Evolutionary conservation across 2,113 vertebrate species (phyloP).

Genomic region (Gymnorhina tibicen): DNA sequence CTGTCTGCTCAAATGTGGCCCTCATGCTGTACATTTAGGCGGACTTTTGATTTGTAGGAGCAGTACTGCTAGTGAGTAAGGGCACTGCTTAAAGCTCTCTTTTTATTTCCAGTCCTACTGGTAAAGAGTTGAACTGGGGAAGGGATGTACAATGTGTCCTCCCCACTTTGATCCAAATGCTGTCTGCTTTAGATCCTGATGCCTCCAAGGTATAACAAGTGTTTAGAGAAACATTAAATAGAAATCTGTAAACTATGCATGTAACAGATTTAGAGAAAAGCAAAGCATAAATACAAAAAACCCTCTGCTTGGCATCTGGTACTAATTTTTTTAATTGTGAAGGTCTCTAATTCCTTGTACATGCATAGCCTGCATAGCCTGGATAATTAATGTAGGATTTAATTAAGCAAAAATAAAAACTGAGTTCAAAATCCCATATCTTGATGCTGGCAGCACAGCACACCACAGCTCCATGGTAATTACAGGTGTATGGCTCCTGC

Average conservation of each 20-base stretch:
- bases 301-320: not conserved
- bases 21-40: not conserved
- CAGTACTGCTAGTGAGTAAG: not conserved
- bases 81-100: not conserved
- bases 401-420: constrained; percentile 29
- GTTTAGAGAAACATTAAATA: constrained; percentile 5
- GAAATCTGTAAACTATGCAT: not conserved
- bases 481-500: not conserved
- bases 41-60: not conserved
- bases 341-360: constrained; percentile 49
- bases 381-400: constrained; percentile 37
- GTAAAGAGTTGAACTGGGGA: not conserved
- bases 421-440: not conserved
- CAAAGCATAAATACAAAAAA: not conserved
- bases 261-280: not conserved
- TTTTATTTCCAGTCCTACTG: not conserved
- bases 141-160: not conserved
- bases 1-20: not conserved
- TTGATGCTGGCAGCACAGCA: not conserved
- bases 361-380: not conserved
- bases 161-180: not conserved
- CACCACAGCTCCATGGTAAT: not conserved
- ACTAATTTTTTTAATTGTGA: constrained; percentile 28
- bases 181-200: not conserved
- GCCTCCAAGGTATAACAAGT: not conserved